Evolutionary conservation across 2,113 vertebrate species (phyloP).

Genomic region (Apteryx mantelli): DNA sequence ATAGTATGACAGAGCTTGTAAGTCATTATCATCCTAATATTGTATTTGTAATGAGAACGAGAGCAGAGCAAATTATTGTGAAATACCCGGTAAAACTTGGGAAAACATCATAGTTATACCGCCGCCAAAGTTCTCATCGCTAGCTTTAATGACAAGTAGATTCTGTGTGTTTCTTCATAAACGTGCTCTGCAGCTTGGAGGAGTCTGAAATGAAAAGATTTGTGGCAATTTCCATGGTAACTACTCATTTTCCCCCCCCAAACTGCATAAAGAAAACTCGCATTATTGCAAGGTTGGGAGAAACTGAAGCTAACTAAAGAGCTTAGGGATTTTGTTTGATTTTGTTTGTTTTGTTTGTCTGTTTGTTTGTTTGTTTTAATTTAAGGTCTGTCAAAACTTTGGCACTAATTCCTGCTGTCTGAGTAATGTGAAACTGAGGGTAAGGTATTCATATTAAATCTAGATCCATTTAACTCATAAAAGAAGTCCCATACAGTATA

Average conservation of each 20-base stretch:
- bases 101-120: conserved; percentile 41
- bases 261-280: neutral
- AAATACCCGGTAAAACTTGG: conserved; percentile 58
- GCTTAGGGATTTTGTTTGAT: neutral
- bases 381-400: conserved; percentile 32
- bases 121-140: conserved; percentile 14
- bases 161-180: conserved; percentile 23
- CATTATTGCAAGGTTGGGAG: neutral
- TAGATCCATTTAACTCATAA: neutral
- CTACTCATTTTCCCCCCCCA: neutral
- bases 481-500: neutral
- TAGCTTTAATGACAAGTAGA: conserved; percentile 37
- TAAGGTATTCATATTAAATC: neutral
- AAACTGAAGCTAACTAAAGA: conserved; percentile 19
- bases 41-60: conserved; percentile 71
- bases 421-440: neutral
- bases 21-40: conserved; percentile 77
- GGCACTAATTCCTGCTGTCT: neutral
- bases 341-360: neutral
- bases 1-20: conserved; percentile 74
- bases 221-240: conserved; percentile 62
- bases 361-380: conserved; percentile 1
- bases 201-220: conserved; percentile 28
- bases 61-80: conserved; percentile 72
- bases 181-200: neutral